phyloP scores from a whole-genome alignment of 2,888 invertebrate genomes.

The Acanthoscelides obtectus region DNA sequence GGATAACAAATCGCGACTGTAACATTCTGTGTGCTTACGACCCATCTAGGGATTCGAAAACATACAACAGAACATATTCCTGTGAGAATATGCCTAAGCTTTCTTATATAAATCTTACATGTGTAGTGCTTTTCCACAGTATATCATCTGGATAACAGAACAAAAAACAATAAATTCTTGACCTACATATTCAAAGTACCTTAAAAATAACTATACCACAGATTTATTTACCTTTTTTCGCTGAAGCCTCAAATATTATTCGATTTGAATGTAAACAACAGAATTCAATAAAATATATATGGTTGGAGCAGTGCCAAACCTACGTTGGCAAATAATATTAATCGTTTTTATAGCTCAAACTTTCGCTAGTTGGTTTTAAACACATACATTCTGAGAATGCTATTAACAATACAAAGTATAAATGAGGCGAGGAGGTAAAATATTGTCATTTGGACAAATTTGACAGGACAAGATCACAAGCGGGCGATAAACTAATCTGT shows the following conservation, averaged over 20 bases:
- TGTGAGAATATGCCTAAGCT: too few species aligned
- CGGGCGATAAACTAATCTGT: too few species aligned
- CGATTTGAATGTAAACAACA: not conserved
- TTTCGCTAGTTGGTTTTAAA: not conserved
- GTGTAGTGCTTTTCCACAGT: not conserved
- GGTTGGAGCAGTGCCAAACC: not conserved
- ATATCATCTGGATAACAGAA: not conserved
- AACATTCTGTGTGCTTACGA: too few species aligned
- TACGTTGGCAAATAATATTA: not conserved
- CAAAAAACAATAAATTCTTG: not conserved
- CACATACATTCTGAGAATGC: not conserved
- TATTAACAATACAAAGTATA: not conserved
- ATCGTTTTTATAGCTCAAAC: not conserved
- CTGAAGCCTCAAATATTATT: not conserved
- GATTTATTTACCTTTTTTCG: not conserved
- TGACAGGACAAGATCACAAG: not conserved
- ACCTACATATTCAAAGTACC: not conserved
- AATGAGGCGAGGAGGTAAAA: not conserved
- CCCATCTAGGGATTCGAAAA: too few species aligned
- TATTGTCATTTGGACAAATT: not conserved
- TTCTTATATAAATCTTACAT: not conserved
- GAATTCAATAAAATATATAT: not conserved
- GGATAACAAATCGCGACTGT: too few species aligned
- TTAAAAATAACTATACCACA: not conserved
- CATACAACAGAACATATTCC: too few species aligned